These are phyloP conservation scores for Actinernus sp. DNA, from an alignment of 92 coral and sea anemone genomes.

Conservation along the genomic window DNA sequence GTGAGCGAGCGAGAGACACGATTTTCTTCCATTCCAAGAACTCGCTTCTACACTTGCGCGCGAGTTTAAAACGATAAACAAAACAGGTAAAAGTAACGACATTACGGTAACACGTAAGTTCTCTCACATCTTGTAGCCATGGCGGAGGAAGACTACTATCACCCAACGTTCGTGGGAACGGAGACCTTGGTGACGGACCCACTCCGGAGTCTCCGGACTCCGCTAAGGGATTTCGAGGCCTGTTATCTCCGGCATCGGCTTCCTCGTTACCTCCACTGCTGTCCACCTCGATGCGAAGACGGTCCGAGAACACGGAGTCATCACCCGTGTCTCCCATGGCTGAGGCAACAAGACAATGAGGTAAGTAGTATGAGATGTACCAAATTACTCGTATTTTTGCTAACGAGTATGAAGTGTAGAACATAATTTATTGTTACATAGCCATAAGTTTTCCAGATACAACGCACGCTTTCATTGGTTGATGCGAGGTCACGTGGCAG, in stretches of 20 bases:
- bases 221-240: slow-evolving; percentile 55
- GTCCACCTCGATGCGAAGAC: slow-evolving; percentile 64
- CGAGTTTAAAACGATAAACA: too few relatives aligned
- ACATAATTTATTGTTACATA: too few relatives aligned
- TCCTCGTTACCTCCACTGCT: slow-evolving; percentile 60
- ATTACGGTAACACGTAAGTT: background rate
- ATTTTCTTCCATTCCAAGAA: too few relatives aligned
- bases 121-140: slow-evolving; percentile 94
- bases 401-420: too few relatives aligned
- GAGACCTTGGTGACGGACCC: slow-evolving; percentile 91
- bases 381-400: too few relatives aligned
- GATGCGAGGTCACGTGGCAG: too few relatives aligned
- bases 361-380: too few relatives aligned
- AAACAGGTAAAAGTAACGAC: background rate
- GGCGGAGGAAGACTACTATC: slow-evolving; percentile 87
- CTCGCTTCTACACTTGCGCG: too few relatives aligned
- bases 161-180: slow-evolving; percentile 69
- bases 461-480: too few relatives aligned
- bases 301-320: slow-evolving; percentile 87
- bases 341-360: too few relatives aligned
- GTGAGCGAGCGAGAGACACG: too few relatives aligned
- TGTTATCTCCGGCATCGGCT: slow-evolving; percentile 48
- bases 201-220: slow-evolving; percentile 98
- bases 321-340: slow-evolving; percentile 73
- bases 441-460: too few relatives aligned